Base-by-base conservation (phyloP, 2,797 vertebrate species). In the Sebastes melanostomus region DNA sequence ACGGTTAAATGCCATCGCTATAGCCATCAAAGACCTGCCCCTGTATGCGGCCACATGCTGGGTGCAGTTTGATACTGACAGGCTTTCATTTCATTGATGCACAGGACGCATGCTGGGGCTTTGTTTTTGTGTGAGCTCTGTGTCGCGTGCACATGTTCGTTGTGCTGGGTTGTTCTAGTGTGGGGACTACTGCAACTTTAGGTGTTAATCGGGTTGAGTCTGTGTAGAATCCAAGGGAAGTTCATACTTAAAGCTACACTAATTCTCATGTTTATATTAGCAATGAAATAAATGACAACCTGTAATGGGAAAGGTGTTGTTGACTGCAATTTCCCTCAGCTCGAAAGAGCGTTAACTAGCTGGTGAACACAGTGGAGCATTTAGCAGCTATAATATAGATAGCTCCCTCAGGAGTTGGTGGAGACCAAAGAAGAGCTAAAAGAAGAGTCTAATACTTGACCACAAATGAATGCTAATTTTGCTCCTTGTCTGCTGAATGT, bases 21-120 rank as follows among this genome's bases (percentile, higher is more conserved):
- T 22, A 67, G 63, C 72, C 83, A 86, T 87, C 69, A 88, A 87
- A 91, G 75, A 25, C 38, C 56, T n/a, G 55, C 34, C 20, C 77
- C 77, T 59, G 66, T 50, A 22, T 56, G 50, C n/a, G 55, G 52
- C 42, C 18, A 30, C 80, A 46, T 61, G 66, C 79, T 79, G 67
- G 34, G 54, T 59, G 80, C 61, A 27, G 11, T 78, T 89, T 85
- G 83, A 75, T 78, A 66, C 25, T 29, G 16, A 65, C 72, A 42
- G 38, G 59, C 24, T 83, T 81, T 77, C 18, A 56, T 80, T 83
- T 55, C 58, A 81, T 56, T 79, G 56, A 78, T 80, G 61, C 36
- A 50, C 80, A 66, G 56, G 56, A 36, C 56, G 20, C 56, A 69
- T 66, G 55, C 24, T 81, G 67, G 18, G 32, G 8, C 16, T 38